Base-by-base conservation (phyloP, 2,797 vertebrate species). In the Nyctibius grandis region DNA sequence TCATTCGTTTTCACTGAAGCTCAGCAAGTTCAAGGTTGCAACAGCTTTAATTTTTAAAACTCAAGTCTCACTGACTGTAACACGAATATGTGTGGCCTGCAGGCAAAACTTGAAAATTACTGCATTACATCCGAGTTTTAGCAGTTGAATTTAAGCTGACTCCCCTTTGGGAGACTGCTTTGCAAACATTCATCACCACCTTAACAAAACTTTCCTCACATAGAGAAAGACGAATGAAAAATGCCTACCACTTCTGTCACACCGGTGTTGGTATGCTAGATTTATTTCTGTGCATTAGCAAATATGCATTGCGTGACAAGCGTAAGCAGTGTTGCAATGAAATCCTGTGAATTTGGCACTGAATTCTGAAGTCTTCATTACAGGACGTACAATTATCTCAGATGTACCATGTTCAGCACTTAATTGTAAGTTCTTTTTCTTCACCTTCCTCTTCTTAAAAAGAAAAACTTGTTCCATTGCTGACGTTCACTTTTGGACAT, bases 41-140 rank as follows among this genome's bases (percentile, higher is more conserved):
- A n/a, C 50, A 65, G 72, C 53, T 81, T 91, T 91, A 73, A 38
- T 76, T 89, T 91, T 92, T 61, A 15, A 85, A 79, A 87, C 68
- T 38, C 72, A 92, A 79, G 91, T 79, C 78, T 92, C 56, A 15
- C 23, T 81, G 61, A 8, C 25, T 82, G 16, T 56, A 45, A 42
- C 13, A 67, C 65, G 50, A 59, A 45, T 81, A 48, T 33, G 11
- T 78, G 2, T 82, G 67, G 67, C 85, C 82, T 89, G 54, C 63
- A 91, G 89, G 92, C 88, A 91, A 11, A 15, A 69, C 59, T 76
- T 50, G 50, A 26, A 59, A 72, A 44, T 92, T 11, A 20, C 36
- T 60, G 26, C 18, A 8, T 69, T 91, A 18, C 68, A 70, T 61
- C 68, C 29, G 38, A 12, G 64, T 82, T 89, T 60, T 60, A 76